A percentile compares a stretch with the other conserved stretches of the same genome.
These are phyloP conservation scores for Protonemura montana DNA, from an alignment of 2,888 invertebrate genomes.

Conservation along the genomic window DNA sequence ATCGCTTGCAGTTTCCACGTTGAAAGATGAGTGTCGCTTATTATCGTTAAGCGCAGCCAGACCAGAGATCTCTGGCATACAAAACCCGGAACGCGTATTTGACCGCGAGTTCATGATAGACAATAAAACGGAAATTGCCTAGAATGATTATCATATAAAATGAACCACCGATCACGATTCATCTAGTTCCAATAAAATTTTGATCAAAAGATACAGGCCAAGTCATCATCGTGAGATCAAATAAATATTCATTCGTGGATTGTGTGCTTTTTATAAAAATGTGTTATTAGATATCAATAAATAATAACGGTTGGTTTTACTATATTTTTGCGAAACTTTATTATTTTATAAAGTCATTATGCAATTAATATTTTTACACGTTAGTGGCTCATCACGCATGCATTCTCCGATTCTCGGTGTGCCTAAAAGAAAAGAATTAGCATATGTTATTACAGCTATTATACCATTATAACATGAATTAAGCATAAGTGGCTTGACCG, in stretches of 20 bases:
- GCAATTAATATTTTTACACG: conserved; percentile 7
- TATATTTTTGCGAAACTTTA: conserved; percentile 7
- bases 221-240: background rate
- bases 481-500: background rate
- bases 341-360: conserved; percentile 12
- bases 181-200: background rate
- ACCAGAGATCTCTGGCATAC: too few relatives aligned
- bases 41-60: too few relatives aligned
- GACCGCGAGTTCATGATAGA: background rate
- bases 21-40: too few relatives aligned
- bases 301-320: background rate
- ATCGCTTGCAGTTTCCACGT: too few relatives aligned
- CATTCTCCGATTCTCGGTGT: background rate
- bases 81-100: too few relatives aligned
- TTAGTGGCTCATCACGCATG: background rate
- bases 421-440: conserved; percentile 12
- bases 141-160: background rate
- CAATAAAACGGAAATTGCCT: background rate
- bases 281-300: background rate
- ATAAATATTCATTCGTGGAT: background rate
- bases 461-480: background rate
- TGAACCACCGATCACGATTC: background rate
- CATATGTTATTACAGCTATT: background rate
- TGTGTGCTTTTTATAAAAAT: background rate
- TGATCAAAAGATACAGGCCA: background rate